Conservation (phyloP, 2,797 vertebrate genomes). For the Amniataba percoides region DNA sequence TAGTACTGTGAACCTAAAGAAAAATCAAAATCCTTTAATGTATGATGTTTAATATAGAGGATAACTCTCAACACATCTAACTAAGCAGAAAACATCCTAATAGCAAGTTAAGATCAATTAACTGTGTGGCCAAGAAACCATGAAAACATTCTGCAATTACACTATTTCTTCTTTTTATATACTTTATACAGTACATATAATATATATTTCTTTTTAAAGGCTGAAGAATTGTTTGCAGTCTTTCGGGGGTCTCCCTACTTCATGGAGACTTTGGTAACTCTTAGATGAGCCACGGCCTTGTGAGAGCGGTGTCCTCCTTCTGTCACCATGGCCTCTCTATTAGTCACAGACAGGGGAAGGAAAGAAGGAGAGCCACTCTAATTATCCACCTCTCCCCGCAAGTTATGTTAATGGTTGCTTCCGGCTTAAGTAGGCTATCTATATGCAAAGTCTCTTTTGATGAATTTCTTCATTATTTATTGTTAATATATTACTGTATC, state of each 20-base stretch:
- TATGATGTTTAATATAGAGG: background rate
- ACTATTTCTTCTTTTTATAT: background rate
- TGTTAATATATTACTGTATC: conserved; percentile 87
- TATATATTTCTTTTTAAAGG: background rate
- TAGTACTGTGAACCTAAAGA: background rate
- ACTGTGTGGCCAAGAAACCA: background rate
- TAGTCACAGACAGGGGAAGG: conserved; percentile 69
- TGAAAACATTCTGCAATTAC: conserved; percentile 7
- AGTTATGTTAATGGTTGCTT: conserved; percentile 85
- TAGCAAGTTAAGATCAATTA: conserved; percentile 1
- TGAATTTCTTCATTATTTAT: conserved; percentile 90
- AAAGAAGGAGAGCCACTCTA: conserved; percentile 76
- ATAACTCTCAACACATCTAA: background rate
- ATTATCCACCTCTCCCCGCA: conserved; percentile 82
- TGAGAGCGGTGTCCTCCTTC: conserved; percentile 54
- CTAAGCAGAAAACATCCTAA: background rate
- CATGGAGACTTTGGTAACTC: conserved; percentile 28
- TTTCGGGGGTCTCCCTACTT: conserved; percentile 23
- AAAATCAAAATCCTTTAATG: background rate
- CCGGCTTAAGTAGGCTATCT: conserved; percentile 89
- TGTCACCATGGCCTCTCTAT: conserved; percentile 71
- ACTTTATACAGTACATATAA: too few relatives aligned
- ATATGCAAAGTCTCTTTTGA: conserved; percentile 89
- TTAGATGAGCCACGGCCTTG: conserved; percentile 36
- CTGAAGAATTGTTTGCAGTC: conserved; percentile 20